Evolutionary conservation across 2,888 invertebrate species (phyloP), one percentile per base, ranked within the genome.

Genomic region (Tinea trinotella): DNA sequence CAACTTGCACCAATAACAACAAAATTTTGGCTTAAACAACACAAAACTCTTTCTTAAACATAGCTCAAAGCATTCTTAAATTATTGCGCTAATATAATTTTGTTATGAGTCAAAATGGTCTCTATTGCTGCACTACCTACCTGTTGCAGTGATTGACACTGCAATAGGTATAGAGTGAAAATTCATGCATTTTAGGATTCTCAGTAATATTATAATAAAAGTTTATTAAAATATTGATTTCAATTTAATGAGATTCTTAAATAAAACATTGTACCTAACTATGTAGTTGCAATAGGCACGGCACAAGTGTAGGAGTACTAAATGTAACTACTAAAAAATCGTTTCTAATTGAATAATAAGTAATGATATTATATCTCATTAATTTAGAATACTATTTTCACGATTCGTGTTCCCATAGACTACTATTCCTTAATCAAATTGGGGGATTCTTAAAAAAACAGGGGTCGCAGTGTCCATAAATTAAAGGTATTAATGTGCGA

Each of bases 1-100:
- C 82, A 82, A 79, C 74, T 84, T 80, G 83, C 81, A 84, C 79
- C 82, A 77, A 79, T 84, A 84, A 85, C 83, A 84, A 85, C 83
- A 81, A 79, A 84, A 84, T 81, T 82, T 83, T 79, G 80, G 78
- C 83, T 79, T 73, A 70, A 77, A 80, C 75, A 82, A 79, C 74
- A 70, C 71, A 76, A 78, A 81, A 76, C 73, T 56, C 54, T 54
- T 49, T 50, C 71, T 63, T 69, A 76, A 76, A 73, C 66, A 76
- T 74, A 72, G 76, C 76, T 75, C 76, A 72, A 82, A 83, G 82
- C 83, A 67, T n/a, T 46, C 19, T 19, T 46, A 46, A 12, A 46
- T 46, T 46, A 46, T 46, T 46, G 46, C 46, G 19, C 10, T 19
- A 46, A 46, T 19, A 40, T 40, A n/a, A n/a, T n/a, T n/a, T n/a